These are phyloP conservation scores for Leptarthrus brevirostris DNA, from an alignment of 2,888 invertebrate genomes.

Conservation along the genomic window DNA sequence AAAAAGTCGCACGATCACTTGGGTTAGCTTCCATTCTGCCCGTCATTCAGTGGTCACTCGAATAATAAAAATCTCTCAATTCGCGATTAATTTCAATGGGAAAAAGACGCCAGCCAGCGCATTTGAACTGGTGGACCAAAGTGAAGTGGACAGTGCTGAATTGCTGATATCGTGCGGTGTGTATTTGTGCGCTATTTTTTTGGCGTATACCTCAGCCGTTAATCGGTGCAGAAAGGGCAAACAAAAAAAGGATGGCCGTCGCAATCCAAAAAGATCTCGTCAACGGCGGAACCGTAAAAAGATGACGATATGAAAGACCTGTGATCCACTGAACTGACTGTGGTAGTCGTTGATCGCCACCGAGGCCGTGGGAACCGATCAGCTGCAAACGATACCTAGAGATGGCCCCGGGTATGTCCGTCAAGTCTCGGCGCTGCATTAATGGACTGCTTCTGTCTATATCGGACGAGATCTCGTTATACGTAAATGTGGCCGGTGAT, in stretches of 20 bases:
- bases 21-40: conserved; percentile 22
- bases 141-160: conserved; percentile 1
- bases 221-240: conserved; percentile 27
- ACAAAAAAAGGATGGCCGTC: conserved; percentile 15
- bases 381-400: conserved; percentile 44
- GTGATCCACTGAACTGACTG: conserved; percentile 6
- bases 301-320: conserved; percentile 47
- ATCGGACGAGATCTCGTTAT: conserved; percentile 42
- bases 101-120: conserved; percentile 24
- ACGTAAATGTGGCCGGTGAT: conserved; percentile 42
- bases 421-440: conserved; percentile 31
- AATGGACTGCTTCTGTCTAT: conserved; percentile 46
- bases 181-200: conserved; percentile 5
- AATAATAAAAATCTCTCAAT: conserved; percentile 45
- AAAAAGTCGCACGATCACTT: conserved; percentile 27
- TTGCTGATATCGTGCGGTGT: background rate
- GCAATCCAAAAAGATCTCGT: conserved; percentile 34
- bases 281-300: conserved; percentile 49
- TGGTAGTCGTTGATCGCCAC: conserved; percentile 45
- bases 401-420: conserved; percentile 36
- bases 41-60: conserved; percentile 39
- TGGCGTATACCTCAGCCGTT: conserved; percentile 1
- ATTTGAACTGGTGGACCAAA: background rate
- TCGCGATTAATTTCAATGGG: conserved; percentile 39
- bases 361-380: conserved; percentile 49